Conservation (phyloP, 1,140 invertebrate genomes). For the Drosophila truncata region DNA sequence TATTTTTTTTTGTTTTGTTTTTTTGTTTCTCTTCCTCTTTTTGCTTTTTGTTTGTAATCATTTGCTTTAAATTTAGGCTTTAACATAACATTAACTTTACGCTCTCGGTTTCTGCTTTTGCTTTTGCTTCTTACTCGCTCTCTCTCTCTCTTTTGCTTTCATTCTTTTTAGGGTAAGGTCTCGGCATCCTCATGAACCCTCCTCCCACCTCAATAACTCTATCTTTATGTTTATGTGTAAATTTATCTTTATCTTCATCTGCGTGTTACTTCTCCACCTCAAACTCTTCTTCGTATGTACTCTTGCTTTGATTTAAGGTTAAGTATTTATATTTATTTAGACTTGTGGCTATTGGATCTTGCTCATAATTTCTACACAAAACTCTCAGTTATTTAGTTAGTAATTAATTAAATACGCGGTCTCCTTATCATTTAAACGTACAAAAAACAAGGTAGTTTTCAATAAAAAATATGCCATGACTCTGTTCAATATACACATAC, state of each 20-base stretch:
- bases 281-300: slow-evolving; percentile 2
- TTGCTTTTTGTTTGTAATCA: slow-evolving; percentile 20
- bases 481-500: slow-evolving; percentile 43
- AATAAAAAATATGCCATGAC: slow-evolving; percentile 52
- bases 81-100: slow-evolving; percentile 74
- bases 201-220: slow-evolving; percentile 9
- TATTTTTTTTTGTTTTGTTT: slow-evolving; percentile 8
- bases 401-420: slow-evolving; percentile 10
- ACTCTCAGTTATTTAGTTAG: slow-evolving; percentile 3
- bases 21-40: slow-evolving; percentile 8
- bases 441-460: slow-evolving; percentile 40
- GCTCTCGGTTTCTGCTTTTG: slow-evolving; percentile 40
- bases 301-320: slow-evolving; percentile 15
- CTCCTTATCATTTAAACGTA: slow-evolving; percentile 33
- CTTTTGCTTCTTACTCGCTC: slow-evolving; percentile 24
- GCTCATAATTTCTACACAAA: slow-evolving; percentile 17
- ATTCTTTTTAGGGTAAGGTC: slow-evolving; percentile 1
- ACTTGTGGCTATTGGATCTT: slow-evolving; percentile 24
- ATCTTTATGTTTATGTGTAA: not conserved
- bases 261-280: not conserved
- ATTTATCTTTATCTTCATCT: not conserved
- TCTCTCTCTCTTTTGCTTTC: slow-evolving; percentile 21
- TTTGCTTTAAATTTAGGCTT: slow-evolving; percentile 50
- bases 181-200: not conserved
- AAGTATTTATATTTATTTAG: slow-evolving; percentile 9